Conservation (phyloP, 2,888 invertebrate species). For the Platycnemis pennipes region DNA sequence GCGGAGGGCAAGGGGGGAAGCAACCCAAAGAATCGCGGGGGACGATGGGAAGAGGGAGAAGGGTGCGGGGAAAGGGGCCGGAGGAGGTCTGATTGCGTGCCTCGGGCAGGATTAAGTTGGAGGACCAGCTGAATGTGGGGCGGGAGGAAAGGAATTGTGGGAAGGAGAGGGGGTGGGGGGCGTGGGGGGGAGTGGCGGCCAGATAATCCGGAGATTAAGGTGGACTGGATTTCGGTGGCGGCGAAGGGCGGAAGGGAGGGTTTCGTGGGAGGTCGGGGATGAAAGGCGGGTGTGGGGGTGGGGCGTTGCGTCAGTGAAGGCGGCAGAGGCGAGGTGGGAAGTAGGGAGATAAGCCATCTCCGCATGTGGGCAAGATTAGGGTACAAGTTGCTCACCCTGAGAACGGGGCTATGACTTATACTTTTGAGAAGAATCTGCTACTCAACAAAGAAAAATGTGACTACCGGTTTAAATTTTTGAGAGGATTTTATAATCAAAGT, state of each 20-base stretch:
- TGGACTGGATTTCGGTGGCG: neutral
- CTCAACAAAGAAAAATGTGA: too few relatives aligned
- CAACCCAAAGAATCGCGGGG: neutral
- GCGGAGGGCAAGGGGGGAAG: neutral
- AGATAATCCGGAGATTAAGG: slow-evolving; percentile 58
- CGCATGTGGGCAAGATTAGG: neutral
- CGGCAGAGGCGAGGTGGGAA: neutral
- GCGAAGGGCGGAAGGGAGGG: neutral
- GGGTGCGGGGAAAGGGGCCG: neutral
- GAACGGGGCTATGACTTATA: neutral
- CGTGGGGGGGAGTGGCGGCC: neutral
- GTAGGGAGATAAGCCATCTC: neutral
- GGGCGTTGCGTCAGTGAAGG: neutral
- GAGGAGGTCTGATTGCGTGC: neutral
- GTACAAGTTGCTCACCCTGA: neutral
- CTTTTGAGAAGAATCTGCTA: too few relatives aligned
- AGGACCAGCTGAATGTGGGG: neutral
- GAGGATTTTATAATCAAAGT: too few relatives aligned
- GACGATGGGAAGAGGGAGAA: neutral
- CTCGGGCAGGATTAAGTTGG: slow-evolving; percentile 22
- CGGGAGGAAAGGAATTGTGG: neutral
- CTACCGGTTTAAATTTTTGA: too few relatives aligned
- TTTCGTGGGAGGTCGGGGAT: too few relatives aligned
- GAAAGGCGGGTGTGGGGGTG: neutral
- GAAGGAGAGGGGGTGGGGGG: neutral